These are phyloP conservation scores for Ctenicera cuprea DNA, from an alignment of 2,888 invertebrate genomes.

Conservation along the genomic window DNA sequence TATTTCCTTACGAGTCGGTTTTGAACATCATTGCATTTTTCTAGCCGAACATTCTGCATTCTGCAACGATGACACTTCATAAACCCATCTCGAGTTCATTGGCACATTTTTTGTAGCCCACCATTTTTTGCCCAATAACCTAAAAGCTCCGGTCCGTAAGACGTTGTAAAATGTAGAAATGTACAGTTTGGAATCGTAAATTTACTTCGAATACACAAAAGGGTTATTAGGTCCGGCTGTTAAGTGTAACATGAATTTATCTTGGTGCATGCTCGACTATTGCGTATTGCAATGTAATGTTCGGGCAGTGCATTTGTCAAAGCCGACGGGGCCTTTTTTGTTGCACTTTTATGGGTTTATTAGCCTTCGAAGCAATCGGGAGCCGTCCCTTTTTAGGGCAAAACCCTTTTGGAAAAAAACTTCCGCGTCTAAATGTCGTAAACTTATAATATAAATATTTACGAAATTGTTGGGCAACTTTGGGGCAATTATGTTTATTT, in stretches of 20 bases:
- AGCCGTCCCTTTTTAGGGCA: conserved; percentile 25
- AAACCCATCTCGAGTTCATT: conserved; percentile 25
- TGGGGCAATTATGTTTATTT: conserved; percentile 2
- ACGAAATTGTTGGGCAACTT: conserved; percentile 12
- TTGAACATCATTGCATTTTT: too few species aligned
- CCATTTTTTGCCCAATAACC: conserved; percentile 42
- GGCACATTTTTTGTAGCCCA: conserved; percentile 38
- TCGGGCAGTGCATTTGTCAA: conserved; percentile 31
- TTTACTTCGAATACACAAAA: conserved; percentile 9
- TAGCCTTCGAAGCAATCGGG: conserved; percentile 23
- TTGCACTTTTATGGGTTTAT: conserved; percentile 41
- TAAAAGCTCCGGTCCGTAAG: conserved; percentile 23
- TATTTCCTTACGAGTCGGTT: too few species aligned
- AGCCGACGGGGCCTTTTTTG: conserved; percentile 40
- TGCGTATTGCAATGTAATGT: conserved; percentile 29
- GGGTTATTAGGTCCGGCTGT: conserved; percentile 33
- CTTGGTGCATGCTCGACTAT: conserved; percentile 35
- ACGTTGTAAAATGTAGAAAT: conserved; percentile 5
- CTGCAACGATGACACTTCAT: conserved; percentile 5
- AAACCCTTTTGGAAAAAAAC: conserved; percentile 41
- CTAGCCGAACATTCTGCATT: neutral
- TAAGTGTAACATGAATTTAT: conserved; percentile 23
- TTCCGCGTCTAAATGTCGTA: conserved; percentile 37
- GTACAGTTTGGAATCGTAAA: conserved; percentile 32
- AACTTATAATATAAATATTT: conserved; percentile 40